A percentile compares a stretch with the other conserved stretches of the same genome.
Evolutionary conservation across 2,888 invertebrate genomes (phyloP).

Genomic region (Coenonympha glycerion): DNA sequence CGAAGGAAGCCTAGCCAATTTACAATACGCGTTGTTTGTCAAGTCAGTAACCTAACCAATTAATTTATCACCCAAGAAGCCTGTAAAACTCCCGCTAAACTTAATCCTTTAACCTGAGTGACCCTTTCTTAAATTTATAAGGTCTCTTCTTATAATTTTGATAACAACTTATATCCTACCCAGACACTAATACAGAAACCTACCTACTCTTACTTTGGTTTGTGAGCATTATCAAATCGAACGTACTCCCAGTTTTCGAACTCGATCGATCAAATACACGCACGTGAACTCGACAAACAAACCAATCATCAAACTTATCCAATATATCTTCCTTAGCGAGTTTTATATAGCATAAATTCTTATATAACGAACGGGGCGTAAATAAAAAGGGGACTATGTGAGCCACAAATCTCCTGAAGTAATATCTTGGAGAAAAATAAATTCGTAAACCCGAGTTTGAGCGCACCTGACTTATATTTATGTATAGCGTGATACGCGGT

Average conservation of each 20-base stretch:
- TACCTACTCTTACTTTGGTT: no score
- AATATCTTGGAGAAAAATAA: constrained; percentile 60
- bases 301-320: constrained; percentile 20
- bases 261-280: background rate
- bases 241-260: background rate
- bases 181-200: no score
- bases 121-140: constrained; percentile 16
- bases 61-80: constrained; percentile 16
- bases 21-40: background rate
- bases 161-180: no score
- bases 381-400: constrained; percentile 32
- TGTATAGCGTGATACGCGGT: constrained; percentile 36
- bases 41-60: background rate
- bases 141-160: constrained; percentile 22
- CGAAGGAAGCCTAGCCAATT: background rate
- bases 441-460: constrained; percentile 44
- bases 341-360: constrained; percentile 25
- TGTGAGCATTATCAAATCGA: no score
- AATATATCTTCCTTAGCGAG: constrained; percentile 27
- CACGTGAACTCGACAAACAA: constrained; percentile 6
- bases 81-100: constrained; percentile 10
- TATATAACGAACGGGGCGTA: constrained; percentile 33
- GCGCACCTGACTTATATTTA: constrained; percentile 50
- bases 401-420: constrained; percentile 49
- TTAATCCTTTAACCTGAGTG: constrained; percentile 1